phyloP scores from a whole-genome alignment of 2,797 vertebrate genomes.

The Centroberyx gerrardi region DNA sequence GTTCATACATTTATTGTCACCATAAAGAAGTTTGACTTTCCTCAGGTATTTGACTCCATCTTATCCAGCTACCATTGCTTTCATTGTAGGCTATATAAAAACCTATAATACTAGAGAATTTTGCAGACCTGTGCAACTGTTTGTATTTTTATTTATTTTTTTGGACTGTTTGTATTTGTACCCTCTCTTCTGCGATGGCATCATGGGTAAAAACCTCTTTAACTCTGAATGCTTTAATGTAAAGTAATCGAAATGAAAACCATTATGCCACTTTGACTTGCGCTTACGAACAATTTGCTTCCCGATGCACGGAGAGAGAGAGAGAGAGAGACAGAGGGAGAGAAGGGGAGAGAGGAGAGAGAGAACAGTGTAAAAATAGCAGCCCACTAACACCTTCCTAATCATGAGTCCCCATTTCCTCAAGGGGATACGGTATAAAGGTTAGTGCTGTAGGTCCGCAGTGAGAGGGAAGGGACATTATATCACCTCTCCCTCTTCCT shows the following conservation, averaged over 20 bases:
- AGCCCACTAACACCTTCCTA: conserved; percentile 62
- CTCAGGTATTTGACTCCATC: conserved; percentile 33
- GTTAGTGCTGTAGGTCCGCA: conserved; percentile 47
- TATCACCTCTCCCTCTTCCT: conserved; percentile 26
- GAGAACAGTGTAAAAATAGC: conserved; percentile 74
- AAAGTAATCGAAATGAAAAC: conserved; percentile 9
- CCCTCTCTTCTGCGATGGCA: neutral
- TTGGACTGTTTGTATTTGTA: neutral
- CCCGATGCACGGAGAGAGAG: conserved; percentile 28
- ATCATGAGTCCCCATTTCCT: conserved; percentile 73
- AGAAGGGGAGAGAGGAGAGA: conserved; percentile 5
- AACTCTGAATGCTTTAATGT: conserved; percentile 38
- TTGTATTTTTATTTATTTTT: neutral
- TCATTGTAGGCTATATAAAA: neutral
- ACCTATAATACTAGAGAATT: neutral
- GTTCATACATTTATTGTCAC: conserved; percentile 78
- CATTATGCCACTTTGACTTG: conserved; percentile 12
- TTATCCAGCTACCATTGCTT: conserved; percentile 7
- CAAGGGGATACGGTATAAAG: conserved; percentile 60
- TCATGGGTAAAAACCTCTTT: conserved; percentile 25
- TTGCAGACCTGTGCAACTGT: neutral
- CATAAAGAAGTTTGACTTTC: conserved; percentile 73
- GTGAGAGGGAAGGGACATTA: conserved; percentile 27
- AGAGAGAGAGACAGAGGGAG: conserved; percentile 40
- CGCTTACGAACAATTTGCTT: conserved; percentile 48